These are phyloP conservation scores for Drosophila anomalata DNA, from an alignment of 2,888 invertebrate genomes.

Conservation along the genomic window DNA sequence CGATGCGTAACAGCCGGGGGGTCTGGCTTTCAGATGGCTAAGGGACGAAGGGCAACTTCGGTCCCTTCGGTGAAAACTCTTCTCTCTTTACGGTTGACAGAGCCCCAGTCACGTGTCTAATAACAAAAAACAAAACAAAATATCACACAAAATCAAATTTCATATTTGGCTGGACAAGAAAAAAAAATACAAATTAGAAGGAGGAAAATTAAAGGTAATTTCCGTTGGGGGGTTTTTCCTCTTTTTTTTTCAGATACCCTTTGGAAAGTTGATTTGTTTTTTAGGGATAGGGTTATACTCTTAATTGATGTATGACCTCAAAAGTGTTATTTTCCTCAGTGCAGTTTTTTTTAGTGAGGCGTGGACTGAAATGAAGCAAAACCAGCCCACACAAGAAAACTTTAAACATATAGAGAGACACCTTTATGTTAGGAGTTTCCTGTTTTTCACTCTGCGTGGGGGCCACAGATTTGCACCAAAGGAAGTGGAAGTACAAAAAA, in stretches of 20 bases:
- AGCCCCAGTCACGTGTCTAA: conserved; percentile 35
- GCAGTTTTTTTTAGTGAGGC: neutral
- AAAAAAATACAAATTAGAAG: conserved; percentile 7
- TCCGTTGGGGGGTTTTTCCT: conserved; percentile 15
- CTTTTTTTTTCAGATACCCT: neutral
- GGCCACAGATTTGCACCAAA: conserved; percentile 3
- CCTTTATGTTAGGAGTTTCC: conserved; percentile 15
- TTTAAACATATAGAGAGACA: conserved; percentile 2
- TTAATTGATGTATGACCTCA: neutral
- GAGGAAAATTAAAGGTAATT: conserved; percentile 17
- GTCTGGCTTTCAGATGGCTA: neutral
- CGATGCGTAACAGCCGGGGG: conserved; percentile 59
- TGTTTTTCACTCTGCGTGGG: conserved; percentile 25
- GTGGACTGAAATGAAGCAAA: conserved; percentile 13
- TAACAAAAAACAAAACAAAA: conserved; percentile 4
- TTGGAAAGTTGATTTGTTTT: neutral
- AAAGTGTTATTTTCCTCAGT: neutral
- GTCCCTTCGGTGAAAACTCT: conserved; percentile 33
- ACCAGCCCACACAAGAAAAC: conserved; percentile 12
- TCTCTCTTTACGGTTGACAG: conserved; percentile 30
- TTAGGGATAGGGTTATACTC: neutral
- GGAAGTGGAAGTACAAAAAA: neutral
- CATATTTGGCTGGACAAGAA: conserved; percentile 29
- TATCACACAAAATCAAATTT: conserved; percentile 34
- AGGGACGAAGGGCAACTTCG: conserved; percentile 10